phyloP scores from a whole-genome alignment of 2,888 invertebrate species.

The Aricia artaxerxes region DNA sequence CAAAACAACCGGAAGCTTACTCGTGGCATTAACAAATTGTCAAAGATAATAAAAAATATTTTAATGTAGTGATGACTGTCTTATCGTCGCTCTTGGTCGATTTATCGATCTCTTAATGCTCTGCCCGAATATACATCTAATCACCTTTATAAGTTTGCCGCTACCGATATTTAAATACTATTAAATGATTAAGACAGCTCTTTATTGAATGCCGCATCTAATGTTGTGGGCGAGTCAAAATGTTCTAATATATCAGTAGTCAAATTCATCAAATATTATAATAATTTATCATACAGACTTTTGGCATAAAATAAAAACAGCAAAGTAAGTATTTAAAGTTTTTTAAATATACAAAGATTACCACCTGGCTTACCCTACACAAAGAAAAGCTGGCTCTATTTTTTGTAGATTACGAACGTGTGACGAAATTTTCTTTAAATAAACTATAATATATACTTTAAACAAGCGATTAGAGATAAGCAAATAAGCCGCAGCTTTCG shows the following conservation, averaged over 20 bases:
- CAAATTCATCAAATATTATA: neutral
- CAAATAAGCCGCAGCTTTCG: slow-evolving; percentile 33
- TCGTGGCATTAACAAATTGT: slow-evolving; percentile 78
- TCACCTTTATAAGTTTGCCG: slow-evolving; percentile 63
- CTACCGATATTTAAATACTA: slow-evolving; percentile 65
- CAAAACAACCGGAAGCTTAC: slow-evolving; percentile 75
- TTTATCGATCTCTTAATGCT: slow-evolving; percentile 70
- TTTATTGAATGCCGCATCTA: slow-evolving; percentile 23
- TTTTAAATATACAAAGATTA: too few relatives aligned
- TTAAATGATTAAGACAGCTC: slow-evolving; percentile 46
- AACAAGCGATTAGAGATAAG: slow-evolving; percentile 33
- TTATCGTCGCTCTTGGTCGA: slow-evolving; percentile 58
- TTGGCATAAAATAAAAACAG: too few relatives aligned
- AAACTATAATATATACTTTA: neutral
- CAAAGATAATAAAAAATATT: slow-evolving; percentile 75
- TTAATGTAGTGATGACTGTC: slow-evolving; percentile 65
- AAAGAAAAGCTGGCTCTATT: too few relatives aligned
- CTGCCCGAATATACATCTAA: slow-evolving; percentile 45
- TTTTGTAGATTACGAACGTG: too few relatives aligned
- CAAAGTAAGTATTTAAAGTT: too few relatives aligned
- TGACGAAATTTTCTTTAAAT: slow-evolving; percentile 46
- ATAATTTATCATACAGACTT: neutral
- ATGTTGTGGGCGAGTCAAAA: neutral
- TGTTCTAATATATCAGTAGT: neutral
- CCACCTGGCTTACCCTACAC: too few relatives aligned